phyloP scores from a whole-genome alignment of 2,888 invertebrate genomes.

The Agonum fuliginosum region DNA sequence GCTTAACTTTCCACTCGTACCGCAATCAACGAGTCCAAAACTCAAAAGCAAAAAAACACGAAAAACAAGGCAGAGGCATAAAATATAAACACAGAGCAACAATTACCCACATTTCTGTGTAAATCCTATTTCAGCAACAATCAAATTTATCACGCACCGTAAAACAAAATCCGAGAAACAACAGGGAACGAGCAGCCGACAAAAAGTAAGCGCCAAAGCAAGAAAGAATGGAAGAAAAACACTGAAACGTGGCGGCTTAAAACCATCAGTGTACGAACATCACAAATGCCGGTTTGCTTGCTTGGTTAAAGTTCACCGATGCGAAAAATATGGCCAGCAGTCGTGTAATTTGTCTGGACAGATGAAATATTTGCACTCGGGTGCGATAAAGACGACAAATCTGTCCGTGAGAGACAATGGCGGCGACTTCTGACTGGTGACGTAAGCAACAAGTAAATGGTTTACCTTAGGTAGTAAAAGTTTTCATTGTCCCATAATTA shows the following conservation, averaged over 20 bases:
- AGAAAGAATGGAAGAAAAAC: slow-evolving; percentile 37
- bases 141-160: slow-evolving; percentile 48
- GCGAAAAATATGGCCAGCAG: slow-evolving; percentile 57
- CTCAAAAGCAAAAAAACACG: neutral
- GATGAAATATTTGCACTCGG: slow-evolving; percentile 53
- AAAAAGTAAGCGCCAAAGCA: slow-evolving; percentile 10
- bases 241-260: slow-evolving; percentile 49
- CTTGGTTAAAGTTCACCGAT: slow-evolving; percentile 51
- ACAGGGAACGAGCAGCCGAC: neutral
- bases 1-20: neutral
- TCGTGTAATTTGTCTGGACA: slow-evolving; percentile 57
- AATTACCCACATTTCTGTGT: slow-evolving; percentile 41
- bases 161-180: slow-evolving; percentile 47
- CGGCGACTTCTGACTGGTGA: neutral
- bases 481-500: no score
- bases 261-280: slow-evolving; percentile 34
- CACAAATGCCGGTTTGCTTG: slow-evolving; percentile 49
- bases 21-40: neutral
- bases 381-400: neutral
- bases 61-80: slow-evolving; percentile 3
- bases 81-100: slow-evolving; percentile 34
- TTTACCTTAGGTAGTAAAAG: neutral
- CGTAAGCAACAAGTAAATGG: slow-evolving; percentile 40
- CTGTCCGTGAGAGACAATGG: neutral
- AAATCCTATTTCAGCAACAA: slow-evolving; percentile 43